A percentile compares a stretch with the other conserved stretches of the same genome.
Evolutionary conservation across 2,888 invertebrate species (phyloP).

Genomic region (Ophraella communa): DNA sequence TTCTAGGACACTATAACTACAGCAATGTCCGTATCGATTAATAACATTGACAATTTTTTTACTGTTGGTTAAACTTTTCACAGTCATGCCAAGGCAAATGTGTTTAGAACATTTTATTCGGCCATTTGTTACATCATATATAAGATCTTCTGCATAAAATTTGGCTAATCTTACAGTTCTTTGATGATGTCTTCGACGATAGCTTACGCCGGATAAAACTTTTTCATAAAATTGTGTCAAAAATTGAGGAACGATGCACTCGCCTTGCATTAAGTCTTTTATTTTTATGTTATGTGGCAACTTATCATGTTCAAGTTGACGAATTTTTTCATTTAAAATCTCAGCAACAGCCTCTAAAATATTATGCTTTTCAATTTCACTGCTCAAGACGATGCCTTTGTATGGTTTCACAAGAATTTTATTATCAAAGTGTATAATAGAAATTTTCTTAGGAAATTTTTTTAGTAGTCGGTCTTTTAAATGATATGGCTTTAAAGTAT

Average conservation of each 20-base stretch:
- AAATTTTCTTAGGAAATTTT: neutral
- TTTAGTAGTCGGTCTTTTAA: neutral
- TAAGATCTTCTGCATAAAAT: conserved; percentile 29
- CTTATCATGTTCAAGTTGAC: neutral
- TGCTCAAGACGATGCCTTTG: neutral
- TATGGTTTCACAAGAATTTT: neutral
- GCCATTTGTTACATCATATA: conserved; percentile 29
- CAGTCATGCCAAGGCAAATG: conserved; percentile 26
- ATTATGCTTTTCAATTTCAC: neutral
- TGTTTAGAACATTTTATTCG: conserved; percentile 31
- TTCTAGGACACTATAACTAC: conserved; percentile 24
- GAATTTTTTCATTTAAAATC: neutral
- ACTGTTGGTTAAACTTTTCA: conserved; percentile 32
- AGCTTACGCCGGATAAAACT: conserved; percentile 8
- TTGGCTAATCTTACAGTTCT: conserved; percentile 5
- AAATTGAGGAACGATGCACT: neutral
- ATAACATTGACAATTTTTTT: conserved; percentile 30
- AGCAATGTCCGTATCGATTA: conserved; percentile 34
- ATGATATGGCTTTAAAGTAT: neutral
- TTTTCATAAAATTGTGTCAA: conserved; percentile 7
- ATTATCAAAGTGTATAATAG: neutral
- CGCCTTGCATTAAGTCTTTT: conserved; percentile 9
- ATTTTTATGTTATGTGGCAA: neutral
- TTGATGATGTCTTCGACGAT: conserved; percentile 5
- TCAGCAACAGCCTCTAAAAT: conserved; percentile 3